These are phyloP conservation scores for Triplophysa rosa DNA, from an alignment of 2,113 vertebrate genomes.

Conservation along the genomic window DNA sequence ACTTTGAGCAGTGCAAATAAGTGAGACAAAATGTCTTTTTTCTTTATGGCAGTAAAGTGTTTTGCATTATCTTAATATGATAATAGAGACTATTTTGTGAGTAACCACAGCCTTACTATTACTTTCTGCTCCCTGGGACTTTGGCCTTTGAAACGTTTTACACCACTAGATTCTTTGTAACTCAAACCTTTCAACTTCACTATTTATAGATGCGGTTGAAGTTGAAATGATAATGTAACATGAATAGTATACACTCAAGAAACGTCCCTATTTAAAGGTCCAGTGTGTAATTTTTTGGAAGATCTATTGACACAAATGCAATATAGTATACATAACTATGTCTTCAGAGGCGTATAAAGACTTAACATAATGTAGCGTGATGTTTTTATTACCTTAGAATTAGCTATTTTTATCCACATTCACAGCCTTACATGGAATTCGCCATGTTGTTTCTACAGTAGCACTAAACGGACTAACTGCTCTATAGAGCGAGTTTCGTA, in stretches of 20 bases:
- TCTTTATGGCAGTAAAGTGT: conserved; percentile 15
- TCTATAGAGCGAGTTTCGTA: too few species aligned
- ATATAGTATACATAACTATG: too few species aligned
- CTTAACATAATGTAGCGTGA: too few species aligned
- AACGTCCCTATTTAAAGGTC: not conserved
- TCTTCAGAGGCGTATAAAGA: too few species aligned
- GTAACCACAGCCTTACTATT: conserved; percentile 16
- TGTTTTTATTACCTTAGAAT: too few species aligned
- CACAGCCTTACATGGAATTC: too few species aligned
- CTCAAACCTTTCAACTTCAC: conserved; percentile 20
- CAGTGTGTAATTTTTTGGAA: not conserved
- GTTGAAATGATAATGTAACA: conserved; percentile 26
- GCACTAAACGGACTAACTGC: too few species aligned
- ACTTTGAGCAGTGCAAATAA: conserved; percentile 40
- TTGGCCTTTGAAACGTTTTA: not conserved
- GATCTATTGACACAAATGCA: too few species aligned
- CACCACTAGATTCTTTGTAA: not conserved
- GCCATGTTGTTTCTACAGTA: too few species aligned
- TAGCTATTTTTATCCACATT: too few species aligned
- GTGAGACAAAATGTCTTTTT: conserved; percentile 26
- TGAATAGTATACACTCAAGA: conserved; percentile 12
- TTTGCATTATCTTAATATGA: conserved; percentile 22
- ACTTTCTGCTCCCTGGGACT: not conserved
- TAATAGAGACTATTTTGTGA: conserved; percentile 18
- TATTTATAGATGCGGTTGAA: not conserved